Conservation (phyloP, 2,113 vertebrate species). For the Platysteira castanea region DNA sequence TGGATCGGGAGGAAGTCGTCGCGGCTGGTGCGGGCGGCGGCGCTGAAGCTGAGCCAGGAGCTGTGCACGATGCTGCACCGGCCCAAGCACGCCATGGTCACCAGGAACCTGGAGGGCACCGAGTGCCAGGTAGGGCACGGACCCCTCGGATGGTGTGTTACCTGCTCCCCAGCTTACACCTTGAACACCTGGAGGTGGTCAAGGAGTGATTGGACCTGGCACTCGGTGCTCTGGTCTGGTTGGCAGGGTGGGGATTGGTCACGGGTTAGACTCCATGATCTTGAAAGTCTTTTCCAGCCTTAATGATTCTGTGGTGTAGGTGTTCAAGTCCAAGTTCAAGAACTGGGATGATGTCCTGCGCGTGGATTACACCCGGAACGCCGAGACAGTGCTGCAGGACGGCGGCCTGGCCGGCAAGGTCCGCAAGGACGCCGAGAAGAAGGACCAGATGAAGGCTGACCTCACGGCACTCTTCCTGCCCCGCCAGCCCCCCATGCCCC, state of each 20-base stretch:
- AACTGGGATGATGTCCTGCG: slow-evolving; percentile 96
- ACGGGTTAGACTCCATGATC: neutral
- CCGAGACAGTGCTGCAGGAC: slow-evolving; percentile 82
- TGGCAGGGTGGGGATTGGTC: rapidly evolving
- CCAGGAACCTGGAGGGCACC: slow-evolving; percentile 92
- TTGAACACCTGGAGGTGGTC: neutral
- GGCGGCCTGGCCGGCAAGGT: slow-evolving; percentile 85
- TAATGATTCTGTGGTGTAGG: slow-evolving; percentile 59
- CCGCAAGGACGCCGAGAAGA: slow-evolving; percentile 88
- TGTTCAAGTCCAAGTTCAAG: slow-evolving; percentile 97
- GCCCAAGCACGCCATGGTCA: slow-evolving; percentile 89
- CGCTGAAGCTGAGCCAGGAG: slow-evolving; percentile 96
- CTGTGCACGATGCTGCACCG: slow-evolving; percentile 94
- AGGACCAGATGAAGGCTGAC: slow-evolving; percentile 96
- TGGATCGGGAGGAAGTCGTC: slow-evolving; percentile 96
- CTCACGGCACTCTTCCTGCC: slow-evolving; percentile 94
- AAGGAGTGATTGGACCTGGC: neutral
- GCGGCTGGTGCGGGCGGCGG: slow-evolving; percentile 89
- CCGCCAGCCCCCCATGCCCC: slow-evolving; percentile 88
- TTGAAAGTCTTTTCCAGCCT: neutral
- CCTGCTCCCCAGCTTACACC: neutral
- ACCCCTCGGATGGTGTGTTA: rapidly evolving
- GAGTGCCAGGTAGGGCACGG: slow-evolving; percentile 86
- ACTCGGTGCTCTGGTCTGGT: neutral
- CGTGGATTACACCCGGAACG: slow-evolving; percentile 94